These are phyloP conservation scores for Hippocampus kuda DNA, from an alignment of 2,797 vertebrate species.

Conservation along the genomic window DNA sequence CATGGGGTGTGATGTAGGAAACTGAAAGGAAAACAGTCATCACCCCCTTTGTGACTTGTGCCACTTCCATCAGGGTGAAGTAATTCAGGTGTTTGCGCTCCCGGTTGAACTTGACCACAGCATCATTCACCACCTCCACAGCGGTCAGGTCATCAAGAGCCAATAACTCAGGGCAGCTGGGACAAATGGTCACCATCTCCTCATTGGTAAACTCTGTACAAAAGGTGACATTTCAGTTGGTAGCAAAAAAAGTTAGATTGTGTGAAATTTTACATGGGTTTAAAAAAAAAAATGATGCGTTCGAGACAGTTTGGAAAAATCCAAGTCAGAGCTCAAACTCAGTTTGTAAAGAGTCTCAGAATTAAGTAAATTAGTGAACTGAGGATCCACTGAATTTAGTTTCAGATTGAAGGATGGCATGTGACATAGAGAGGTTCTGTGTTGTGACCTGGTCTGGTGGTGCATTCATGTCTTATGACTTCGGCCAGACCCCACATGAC, in stretches of 20 bases:
- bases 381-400: not conserved
- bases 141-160: not conserved
- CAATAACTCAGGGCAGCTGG: not conserved
- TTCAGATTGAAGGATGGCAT: not conserved
- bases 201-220: not conserved
- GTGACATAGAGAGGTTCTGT: not conserved
- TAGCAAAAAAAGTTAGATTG: not conserved
- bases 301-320: too few species aligned
- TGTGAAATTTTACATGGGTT: too few species aligned
- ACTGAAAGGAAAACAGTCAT: not conserved
- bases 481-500: not conserved
- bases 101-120: slow-evolving; percentile 3
- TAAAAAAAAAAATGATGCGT: too few species aligned
- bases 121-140: not conserved
- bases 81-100: not conserved
- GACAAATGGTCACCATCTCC: not conserved
- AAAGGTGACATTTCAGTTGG: not conserved
- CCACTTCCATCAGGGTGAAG: slow-evolving; percentile 4
- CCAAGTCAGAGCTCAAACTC: not conserved
- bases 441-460: not conserved
- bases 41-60: not conserved
- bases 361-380: not conserved
- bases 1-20: not conserved
- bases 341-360: not conserved
- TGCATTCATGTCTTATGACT: not conserved